These are phyloP conservation scores for Melanotaenia boesemani DNA, from an alignment of 2,797 vertebrate genomes.

Conservation along the genomic window DNA sequence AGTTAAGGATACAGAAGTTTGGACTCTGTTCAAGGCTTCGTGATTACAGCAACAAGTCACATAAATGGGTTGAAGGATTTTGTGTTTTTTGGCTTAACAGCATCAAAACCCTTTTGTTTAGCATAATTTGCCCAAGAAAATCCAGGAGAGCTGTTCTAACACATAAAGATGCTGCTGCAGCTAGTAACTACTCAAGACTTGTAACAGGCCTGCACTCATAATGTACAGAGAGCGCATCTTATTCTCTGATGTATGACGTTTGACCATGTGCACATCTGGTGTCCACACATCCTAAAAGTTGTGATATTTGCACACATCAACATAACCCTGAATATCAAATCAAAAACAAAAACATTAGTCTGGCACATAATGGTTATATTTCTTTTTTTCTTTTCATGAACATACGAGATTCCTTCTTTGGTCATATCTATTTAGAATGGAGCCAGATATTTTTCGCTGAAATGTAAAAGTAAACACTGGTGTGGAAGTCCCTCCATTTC, in stretches of 20 bases:
- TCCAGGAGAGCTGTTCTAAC: constrained; percentile 51
- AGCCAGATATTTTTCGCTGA: constrained; percentile 74
- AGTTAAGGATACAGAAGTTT: constrained; percentile 47
- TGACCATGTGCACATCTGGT: constrained; percentile 6
- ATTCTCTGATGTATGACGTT: constrained; percentile 7
- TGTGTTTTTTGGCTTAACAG: constrained; percentile 47
- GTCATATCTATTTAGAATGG: constrained; percentile 70
- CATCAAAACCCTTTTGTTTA: constrained; percentile 56
- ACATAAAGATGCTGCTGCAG: constrained; percentile 27
- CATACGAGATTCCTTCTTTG: constrained; percentile 54
- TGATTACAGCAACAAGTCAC: constrained; percentile 44
- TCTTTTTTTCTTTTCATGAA: constrained; percentile 45
- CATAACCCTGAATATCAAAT: constrained; percentile 41
- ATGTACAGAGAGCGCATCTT: not conserved
- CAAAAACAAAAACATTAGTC: constrained; percentile 60
- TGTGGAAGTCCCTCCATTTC: constrained; percentile 85
- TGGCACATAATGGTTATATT: constrained; percentile 58
- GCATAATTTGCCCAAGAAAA: constrained; percentile 52
- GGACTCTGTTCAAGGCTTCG: constrained; percentile 53
- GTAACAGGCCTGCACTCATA: not conserved
- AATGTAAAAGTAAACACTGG: constrained; percentile 81
- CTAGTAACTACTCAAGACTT: constrained; percentile 14
- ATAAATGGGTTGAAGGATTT: constrained; percentile 48
- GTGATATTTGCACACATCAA: constrained; percentile 40
- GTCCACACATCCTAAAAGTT: constrained; percentile 21